Percentiles rank a stretch among this genome's conserved stretches.
Conservation (phyloP, 2,113 vertebrate genomes). For the Xenotilapia flavipinnis region DNA sequence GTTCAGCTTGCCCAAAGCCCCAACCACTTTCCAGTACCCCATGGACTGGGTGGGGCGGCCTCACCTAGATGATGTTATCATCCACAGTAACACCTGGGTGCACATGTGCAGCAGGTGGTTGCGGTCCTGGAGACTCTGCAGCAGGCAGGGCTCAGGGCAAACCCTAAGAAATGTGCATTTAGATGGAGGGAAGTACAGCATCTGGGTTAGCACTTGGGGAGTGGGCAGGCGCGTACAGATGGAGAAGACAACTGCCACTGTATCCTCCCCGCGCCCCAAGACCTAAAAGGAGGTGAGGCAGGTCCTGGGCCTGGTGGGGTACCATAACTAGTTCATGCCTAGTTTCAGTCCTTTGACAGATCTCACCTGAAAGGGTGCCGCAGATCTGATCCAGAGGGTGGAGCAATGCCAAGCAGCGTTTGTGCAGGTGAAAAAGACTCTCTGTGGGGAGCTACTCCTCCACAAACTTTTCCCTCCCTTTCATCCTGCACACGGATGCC, state of each 20-base stretch:
- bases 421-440: background rate
- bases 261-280: fast-evolving
- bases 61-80: background rate
- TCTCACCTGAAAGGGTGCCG: background rate
- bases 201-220: background rate
- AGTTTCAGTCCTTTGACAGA: background rate
- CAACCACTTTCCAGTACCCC: background rate
- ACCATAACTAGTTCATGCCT: background rate
- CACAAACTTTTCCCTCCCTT: background rate
- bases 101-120: background rate
- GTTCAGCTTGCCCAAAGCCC: background rate
- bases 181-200: background rate
- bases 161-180: background rate
- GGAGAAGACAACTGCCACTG: background rate
- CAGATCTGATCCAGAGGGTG: background rate
- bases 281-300: background rate
- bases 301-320: background rate
- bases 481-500: background rate
- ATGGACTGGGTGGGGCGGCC: background rate
- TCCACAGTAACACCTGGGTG: background rate
- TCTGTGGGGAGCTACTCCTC: background rate
- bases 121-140: background rate
- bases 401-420: background rate
- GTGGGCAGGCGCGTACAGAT: background rate
- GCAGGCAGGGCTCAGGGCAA: background rate